Evolutionary conservation across 1,140 invertebrate species (phyloP).

Genomic region (Achroia grisella): DNA sequence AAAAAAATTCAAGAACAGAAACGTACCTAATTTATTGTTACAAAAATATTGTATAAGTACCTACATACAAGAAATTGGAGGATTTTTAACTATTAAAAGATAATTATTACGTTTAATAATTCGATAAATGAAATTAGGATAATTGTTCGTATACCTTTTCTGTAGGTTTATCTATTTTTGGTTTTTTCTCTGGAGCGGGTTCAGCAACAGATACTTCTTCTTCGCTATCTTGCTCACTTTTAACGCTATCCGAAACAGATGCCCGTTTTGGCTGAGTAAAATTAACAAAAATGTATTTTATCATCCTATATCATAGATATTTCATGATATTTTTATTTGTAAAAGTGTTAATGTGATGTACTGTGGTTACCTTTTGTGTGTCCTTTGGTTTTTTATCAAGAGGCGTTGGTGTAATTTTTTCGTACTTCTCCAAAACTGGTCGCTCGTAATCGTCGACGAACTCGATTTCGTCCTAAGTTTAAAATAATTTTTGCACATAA

Average conservation of each 20-base stretch:
- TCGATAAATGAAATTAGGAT: neutral
- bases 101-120: no score
- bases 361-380: conserved; percentile 56
- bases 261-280: conserved; percentile 51
- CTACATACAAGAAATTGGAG: no score
- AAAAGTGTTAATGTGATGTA: conserved; percentile 25
- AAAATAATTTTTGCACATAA: conserved; percentile 53
- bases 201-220: conserved; percentile 49
- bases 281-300: conserved; percentile 7
- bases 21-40: no score
- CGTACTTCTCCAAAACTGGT: conserved; percentile 74
- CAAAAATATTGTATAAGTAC: no score
- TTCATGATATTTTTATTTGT: neutral
- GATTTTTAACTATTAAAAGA: no score
- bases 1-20: no score
- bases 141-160: conserved; percentile 49
- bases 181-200: conserved; percentile 53
- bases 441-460: conserved; percentile 76
- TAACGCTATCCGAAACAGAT: conserved; percentile 53
- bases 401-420: conserved; percentile 70
- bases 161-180: conserved; percentile 35
- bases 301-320: no score
- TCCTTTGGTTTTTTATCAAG: conserved; percentile 64
- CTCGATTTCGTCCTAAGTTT: conserved; percentile 68
- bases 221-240: conserved; percentile 58